Percentiles rank a stretch among this genome's conserved stretches.
Conservation (phyloP, 2,797 vertebrate species). For the Odontamblyopus lacepedii region DNA sequence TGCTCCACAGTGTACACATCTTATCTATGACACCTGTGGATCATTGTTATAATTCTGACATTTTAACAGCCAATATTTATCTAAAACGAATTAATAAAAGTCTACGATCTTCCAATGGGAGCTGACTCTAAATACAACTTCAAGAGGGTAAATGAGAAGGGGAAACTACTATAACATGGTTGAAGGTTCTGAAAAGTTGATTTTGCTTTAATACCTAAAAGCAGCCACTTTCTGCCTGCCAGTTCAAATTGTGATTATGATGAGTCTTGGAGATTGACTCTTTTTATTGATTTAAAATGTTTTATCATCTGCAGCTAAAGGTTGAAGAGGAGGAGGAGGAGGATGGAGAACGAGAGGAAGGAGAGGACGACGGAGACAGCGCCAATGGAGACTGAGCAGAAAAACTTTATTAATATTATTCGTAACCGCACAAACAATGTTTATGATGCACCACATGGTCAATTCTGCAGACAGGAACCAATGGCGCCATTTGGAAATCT, state of each 20-base stretch:
- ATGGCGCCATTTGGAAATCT: slow-evolving; percentile 2
- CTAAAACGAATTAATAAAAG: no score
- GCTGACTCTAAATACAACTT: no score
- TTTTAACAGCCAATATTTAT: no score
- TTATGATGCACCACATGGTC: slow-evolving; percentile 27
- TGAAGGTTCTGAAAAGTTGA: no score
- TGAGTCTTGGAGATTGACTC: background rate
- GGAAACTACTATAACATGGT: no score
- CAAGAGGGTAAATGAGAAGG: no score
- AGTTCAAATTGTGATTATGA: background rate
- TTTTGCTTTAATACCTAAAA: no score
- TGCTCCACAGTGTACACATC: no score
- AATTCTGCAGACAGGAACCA: background rate
- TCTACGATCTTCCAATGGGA: no score
- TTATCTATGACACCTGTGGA: no score
- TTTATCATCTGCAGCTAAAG: slow-evolving; percentile 55
- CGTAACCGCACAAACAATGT: slow-evolving; percentile 16
- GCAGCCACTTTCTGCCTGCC: no score
- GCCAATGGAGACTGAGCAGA: slow-evolving; percentile 85
- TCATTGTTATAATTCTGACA: no score
- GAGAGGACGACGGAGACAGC: slow-evolving; percentile 87
- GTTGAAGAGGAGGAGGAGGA: slow-evolving; percentile 77
- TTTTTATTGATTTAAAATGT: background rate
- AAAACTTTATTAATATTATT: slow-evolving; percentile 41
- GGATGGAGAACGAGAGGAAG: slow-evolving; percentile 84